Conservation (phyloP, 1,140 invertebrate species). For the Laupala kohalensis region DNA sequence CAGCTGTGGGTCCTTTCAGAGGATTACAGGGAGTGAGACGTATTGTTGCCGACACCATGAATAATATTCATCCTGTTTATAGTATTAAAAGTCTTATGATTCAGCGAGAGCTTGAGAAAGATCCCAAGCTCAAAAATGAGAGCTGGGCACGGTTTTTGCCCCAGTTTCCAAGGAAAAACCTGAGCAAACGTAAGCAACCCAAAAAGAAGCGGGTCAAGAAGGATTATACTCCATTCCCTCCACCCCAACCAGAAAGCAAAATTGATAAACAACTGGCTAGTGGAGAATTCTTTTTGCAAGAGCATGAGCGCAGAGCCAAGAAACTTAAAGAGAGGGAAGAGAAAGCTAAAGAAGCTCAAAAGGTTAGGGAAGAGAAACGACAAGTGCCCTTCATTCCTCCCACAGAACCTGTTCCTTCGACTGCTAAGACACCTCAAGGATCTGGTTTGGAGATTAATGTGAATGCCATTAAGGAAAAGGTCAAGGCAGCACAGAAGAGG, state of each 20-base stretch:
- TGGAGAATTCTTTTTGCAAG: conserved; percentile 92
- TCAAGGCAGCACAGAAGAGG: too few relatives aligned
- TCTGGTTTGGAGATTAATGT: too few relatives aligned
- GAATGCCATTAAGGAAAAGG: too few relatives aligned
- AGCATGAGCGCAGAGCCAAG: conserved; percentile 62
- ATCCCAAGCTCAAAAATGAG: conserved; percentile 82
- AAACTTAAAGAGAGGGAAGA: conserved; percentile 59
- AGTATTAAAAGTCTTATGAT: conserved; percentile 98
- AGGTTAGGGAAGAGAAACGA: conserved; percentile 60
- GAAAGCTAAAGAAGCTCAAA: conserved; percentile 53
- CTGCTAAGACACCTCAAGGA: too few relatives aligned
- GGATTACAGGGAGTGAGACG: conserved; percentile 76
- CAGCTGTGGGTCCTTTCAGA: conserved; percentile 87
- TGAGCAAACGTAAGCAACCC: conserved; percentile 72
- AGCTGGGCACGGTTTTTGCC: conserved; percentile 96
- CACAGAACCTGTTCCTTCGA: too few relatives aligned
- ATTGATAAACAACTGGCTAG: conserved; percentile 86
- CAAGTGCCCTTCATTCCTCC: conserved; percentile 74
- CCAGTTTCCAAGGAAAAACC: conserved; percentile 87
- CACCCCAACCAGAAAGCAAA: conserved; percentile 81
- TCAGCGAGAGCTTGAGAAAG: conserved; percentile 85
- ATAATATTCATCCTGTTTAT: conserved; percentile 99
- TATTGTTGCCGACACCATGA: conserved; percentile 95
- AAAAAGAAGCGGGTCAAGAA: conserved; percentile 68
- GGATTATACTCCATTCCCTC: conserved; percentile 97